phyloP scores from a whole-genome alignment of 2,888 invertebrate species.

The Andrena haemorrhoa region DNA sequence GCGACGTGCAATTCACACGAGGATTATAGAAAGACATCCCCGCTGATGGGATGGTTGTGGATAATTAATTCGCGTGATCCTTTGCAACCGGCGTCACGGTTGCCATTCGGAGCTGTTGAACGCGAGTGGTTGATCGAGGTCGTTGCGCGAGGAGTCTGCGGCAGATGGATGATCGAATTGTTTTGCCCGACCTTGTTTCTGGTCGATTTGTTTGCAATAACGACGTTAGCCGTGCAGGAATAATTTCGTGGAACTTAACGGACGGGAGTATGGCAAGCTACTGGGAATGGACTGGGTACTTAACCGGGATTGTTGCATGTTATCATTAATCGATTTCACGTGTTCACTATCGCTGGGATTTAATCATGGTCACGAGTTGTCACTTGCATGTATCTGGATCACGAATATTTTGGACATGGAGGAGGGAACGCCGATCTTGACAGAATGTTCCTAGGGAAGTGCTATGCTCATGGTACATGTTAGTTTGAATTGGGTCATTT shows the following conservation, averaged over 20 bases:
- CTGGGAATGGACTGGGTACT: slow-evolving; percentile 69
- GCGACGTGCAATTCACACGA: slow-evolving; percentile 15
- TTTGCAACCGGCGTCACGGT: too few species aligned
- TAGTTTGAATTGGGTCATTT: too few species aligned
- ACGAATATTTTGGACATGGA: slow-evolving; percentile 51
- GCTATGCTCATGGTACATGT: background rate
- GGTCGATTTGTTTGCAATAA: slow-evolving; percentile 9
- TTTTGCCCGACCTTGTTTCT: background rate
- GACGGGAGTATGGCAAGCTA: slow-evolving; percentile 54
- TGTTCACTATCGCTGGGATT: slow-evolving; percentile 66
- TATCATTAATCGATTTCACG: slow-evolving; percentile 70
- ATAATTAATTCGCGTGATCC: too few species aligned
- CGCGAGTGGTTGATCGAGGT: too few species aligned
- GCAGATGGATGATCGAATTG: slow-evolving; percentile 32
- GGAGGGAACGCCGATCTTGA: slow-evolving; percentile 29
- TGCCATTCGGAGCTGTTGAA: too few species aligned
- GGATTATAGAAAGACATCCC: background rate
- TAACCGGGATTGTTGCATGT: slow-evolving; percentile 78
- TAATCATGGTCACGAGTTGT: slow-evolving; percentile 57
- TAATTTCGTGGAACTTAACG: slow-evolving; percentile 39
- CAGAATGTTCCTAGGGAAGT: background rate
- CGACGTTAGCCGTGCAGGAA: slow-evolving; percentile 16
- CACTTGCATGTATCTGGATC: slow-evolving; percentile 61
- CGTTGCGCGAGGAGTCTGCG: background rate
- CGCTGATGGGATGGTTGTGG: too few species aligned